phyloP scores from a whole-genome alignment of 2,797 vertebrate species.

The Malacoraja senta region DNA sequence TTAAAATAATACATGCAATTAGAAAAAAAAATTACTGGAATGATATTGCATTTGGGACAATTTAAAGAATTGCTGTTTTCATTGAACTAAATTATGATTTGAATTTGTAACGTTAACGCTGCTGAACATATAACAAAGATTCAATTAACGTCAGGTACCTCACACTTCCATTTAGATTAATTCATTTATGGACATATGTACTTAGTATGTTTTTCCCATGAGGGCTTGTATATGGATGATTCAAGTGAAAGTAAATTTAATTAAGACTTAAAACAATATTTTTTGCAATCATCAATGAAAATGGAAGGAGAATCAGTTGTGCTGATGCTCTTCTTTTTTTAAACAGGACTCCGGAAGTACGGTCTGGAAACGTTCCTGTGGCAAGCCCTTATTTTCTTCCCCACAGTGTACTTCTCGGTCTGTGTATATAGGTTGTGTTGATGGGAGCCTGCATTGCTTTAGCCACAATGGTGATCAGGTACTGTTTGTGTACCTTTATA shows the following conservation, averaged over 20 bases:
- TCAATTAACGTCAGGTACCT: neutral
- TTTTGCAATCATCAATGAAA: neutral
- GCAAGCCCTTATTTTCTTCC: constrained; percentile 83
- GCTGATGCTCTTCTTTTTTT: neutral
- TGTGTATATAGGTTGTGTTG: constrained; percentile 79
- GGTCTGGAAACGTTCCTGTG: constrained; percentile 67
- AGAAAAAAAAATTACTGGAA: neutral
- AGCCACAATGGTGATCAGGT: constrained; percentile 74
- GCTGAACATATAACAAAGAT: no score
- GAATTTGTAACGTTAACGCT: neutral
- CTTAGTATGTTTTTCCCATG: no score
- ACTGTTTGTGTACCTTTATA: constrained; percentile 41
- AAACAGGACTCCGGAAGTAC: constrained; percentile 64
- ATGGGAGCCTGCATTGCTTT: constrained; percentile 73
- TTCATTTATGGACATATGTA: neutral
- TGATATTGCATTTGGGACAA: neutral
- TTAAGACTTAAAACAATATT: constrained; percentile 30
- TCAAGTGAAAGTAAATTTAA: neutral
- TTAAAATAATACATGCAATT: neutral
- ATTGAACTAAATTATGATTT: neutral
- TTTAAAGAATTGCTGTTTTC: neutral
- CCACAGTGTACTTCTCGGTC: constrained; percentile 60
- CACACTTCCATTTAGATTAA: neutral
- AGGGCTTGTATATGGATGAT: neutral
- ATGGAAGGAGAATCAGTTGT: neutral